Evolutionary conservation across 2,888 invertebrate species (phyloP).

Genomic region (Chloroclysta siterata): DNA sequence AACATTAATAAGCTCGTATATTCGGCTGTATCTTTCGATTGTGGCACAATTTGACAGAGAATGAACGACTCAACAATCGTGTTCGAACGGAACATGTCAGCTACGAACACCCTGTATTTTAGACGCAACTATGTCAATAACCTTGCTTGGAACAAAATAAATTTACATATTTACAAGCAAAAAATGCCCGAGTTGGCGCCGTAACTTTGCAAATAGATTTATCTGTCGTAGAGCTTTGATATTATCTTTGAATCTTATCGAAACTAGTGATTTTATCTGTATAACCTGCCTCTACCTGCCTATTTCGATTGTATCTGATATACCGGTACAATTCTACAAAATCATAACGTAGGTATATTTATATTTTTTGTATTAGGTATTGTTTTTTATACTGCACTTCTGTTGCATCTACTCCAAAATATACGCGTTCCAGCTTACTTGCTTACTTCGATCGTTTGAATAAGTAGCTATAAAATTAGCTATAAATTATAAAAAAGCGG

Average conservation of each 20-base stretch:
- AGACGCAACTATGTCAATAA: conserved; percentile 77
- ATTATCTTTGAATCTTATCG: conserved; percentile 6
- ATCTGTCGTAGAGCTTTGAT: conserved; percentile 35
- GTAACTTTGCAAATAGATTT: conserved; percentile 54
- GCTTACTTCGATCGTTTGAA: too few species aligned
- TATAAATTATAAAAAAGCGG: conserved; percentile 5
- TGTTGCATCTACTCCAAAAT: too few species aligned
- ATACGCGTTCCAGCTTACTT: too few species aligned
- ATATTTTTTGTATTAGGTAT: not conserved
- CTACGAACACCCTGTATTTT: conserved; percentile 48
- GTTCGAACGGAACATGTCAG: not conserved
- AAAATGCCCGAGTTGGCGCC: conserved; percentile 59
- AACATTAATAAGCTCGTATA: not conserved
- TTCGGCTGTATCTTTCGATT: not conserved
- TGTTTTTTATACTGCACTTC: too few species aligned
- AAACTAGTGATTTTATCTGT: conserved; percentile 8
- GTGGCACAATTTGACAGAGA: not conserved
- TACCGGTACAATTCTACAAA: conserved; percentile 4
- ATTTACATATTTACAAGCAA: conserved; percentile 71
- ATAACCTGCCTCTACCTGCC: not conserved
- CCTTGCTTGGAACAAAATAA: conserved; percentile 71
- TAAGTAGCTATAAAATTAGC: too few species aligned
- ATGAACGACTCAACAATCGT: not conserved
- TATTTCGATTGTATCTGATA: conserved; percentile 4
- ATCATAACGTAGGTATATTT: not conserved